Evolutionary conservation across 2,797 vertebrate species (phyloP), one percentile per base, ranked within the genome.

Genomic region (Clarias fuscus): DNA sequence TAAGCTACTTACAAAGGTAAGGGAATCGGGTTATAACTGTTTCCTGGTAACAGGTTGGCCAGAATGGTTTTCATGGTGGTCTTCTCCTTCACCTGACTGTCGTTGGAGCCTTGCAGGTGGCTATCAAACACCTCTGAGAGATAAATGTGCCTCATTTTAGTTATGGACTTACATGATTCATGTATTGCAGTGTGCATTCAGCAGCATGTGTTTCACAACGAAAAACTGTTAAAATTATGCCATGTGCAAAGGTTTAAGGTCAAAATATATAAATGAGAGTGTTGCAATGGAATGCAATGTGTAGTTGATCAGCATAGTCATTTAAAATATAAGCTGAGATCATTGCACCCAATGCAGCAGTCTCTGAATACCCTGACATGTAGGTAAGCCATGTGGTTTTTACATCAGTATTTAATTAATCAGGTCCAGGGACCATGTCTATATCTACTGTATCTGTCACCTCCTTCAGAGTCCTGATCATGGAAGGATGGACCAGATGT

Each of bases 11-110:
- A 99, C 98, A 99, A 99, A 0, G 98, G 98, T 88, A 99, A 95
- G 0, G 97, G 97, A 91, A 99, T 98, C 70, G 98, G 95, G 91
- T 96, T 99, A 91, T 97, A 99, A 91, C 94, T 99, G 94, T 98
- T 99, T 89, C 98, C 98, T 43, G 98, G 98, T 89, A 99, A 95
- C 89, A 99, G 95, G 93, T 98, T 99, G 86, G 98, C 98, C 81
- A 99, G 95, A 93, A 99, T 99, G 88, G 98, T 97, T 92, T 99
- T 99, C 98, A 99, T 99, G 83, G 98, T 99, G 91, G 98, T 99
- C 68, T 99, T 99, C 93, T 99, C 98, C 91, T 99, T 99, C 89
- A 99, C 98, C 90, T 99, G 98, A 90, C 97, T 98, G 90, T 99
- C 98, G 73, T 92, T 96, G 90, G 98, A 99, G 87, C 98, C 97